Evolutionary conservation across 2,888 invertebrate species (phyloP).

Genomic region (Dione vanillae): DNA sequence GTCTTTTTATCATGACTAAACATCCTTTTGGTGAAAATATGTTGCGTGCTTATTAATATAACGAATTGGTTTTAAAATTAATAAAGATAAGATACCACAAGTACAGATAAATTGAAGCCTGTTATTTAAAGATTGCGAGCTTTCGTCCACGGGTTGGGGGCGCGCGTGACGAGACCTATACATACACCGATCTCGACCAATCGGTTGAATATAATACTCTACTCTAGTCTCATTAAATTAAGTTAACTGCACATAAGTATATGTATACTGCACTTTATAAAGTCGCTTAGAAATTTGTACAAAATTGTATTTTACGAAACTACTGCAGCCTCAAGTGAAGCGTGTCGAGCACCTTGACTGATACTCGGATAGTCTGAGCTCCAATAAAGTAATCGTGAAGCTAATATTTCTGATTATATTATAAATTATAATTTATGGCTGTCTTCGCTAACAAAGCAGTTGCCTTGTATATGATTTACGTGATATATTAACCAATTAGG

Average conservation of each 20-base stretch:
- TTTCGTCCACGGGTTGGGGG: too few species aligned
- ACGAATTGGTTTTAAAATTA: neutral
- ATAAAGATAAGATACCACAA: constrained; percentile 8
- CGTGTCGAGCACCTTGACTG: neutral
- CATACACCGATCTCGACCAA: neutral
- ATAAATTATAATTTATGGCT: neutral
- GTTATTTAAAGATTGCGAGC: constrained; percentile 3
- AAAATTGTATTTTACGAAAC: neutral
- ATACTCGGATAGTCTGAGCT: neutral
- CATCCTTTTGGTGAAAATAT: neutral
- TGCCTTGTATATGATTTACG: neutral
- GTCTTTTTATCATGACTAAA: neutral
- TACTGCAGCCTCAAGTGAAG: neutral
- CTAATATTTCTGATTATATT: neutral
- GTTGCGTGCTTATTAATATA: neutral
- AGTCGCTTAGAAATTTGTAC: neutral
- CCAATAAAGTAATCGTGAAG: too few species aligned
- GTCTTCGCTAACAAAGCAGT: neutral
- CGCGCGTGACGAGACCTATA: too few species aligned
- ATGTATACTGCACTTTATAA: neutral
- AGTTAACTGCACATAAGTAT: too few species aligned
- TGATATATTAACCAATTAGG: neutral
- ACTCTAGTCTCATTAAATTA: too few species aligned
- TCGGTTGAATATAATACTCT: too few species aligned
- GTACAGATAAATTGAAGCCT: neutral